Evolutionary conservation across 37 sponge, comb jelly and placozoan genomes (phyloP), one percentile per base, ranked within the genome.

Genomic region (Chondrosia reniformis): DNA sequence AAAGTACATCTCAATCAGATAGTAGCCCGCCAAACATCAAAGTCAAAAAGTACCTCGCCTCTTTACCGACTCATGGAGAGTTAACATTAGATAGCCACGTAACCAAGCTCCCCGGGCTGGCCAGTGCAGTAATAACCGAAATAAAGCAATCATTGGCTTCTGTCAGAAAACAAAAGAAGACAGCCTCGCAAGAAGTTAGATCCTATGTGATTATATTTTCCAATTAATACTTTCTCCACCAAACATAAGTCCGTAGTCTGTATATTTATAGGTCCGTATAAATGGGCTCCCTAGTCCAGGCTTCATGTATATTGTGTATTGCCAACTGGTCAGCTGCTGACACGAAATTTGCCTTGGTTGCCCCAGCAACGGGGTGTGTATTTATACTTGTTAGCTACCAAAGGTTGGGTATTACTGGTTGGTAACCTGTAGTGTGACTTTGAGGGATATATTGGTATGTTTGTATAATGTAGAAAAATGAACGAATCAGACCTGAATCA

Each of bases 61-160:
- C 72, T 2, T 39, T 69, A 44, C 72, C 72, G 4, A 69, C 72
- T 19, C 72, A 69, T 7, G 72, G 72, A 2, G 72, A 69, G 43
- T 4, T 69, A 13, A 44, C 42, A 21, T 21, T 69, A 8, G 72
- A 69, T 21, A 36, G 41, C n/a, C n/a, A 25, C 39, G 22, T 34
- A 10, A 21, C 72, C 15, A 24, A 69, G 22, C 39, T 69, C 9
- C 72, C 72, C 36, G 3, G 37, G 3, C 43, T 69, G 5, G 72
- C 72, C 41, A 21, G 37, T 44, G 42, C 39, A 44, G 39, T 44
- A 22, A 38, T 69, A n/a, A 43, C 72, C 32, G 72, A 69, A 0
- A 69, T 69, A 21, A 36, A 44, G 25, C 72, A 69, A 38, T 41
- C 37, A 40, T 44, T 69, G 41, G 72, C 72, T 2, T 39, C 41